These are phyloP conservation scores for Pachypanchax playfairii DNA, from an alignment of 2,113 vertebrate genomes.

Conservation along the genomic window DNA sequence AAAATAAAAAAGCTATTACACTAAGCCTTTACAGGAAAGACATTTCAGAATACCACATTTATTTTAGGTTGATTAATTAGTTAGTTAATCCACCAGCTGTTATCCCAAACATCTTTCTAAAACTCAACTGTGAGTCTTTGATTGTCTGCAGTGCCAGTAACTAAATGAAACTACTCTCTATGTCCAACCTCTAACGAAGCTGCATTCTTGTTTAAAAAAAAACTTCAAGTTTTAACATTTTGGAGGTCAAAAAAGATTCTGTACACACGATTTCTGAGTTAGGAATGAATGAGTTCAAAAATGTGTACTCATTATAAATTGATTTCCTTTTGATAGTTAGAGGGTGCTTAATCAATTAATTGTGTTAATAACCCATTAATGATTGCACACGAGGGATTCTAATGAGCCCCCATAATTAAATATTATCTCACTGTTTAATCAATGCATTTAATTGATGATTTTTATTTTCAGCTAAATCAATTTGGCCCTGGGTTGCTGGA, in stretches of 20 bases:
- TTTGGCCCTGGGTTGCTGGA: constrained; percentile 61
- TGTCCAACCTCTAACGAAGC: too few relatives aligned
- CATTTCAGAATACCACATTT: too few relatives aligned
- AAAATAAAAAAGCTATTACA: too few relatives aligned
- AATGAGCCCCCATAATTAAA: constrained; percentile 84
- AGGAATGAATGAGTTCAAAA: too few relatives aligned
- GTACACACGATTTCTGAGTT: constrained; percentile 57
- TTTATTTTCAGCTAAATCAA: constrained; percentile 79
- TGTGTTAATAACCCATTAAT: constrained; percentile 82
- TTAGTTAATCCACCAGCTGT: too few relatives aligned
- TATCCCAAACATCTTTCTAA: too few relatives aligned
- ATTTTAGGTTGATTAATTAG: too few relatives aligned
- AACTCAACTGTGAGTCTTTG: too few relatives aligned
- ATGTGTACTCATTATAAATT: constrained; percentile 79
- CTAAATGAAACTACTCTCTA: too few relatives aligned
- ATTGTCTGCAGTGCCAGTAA: too few relatives aligned
- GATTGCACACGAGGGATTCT: constrained; percentile 74
- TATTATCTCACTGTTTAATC: constrained; percentile 86
- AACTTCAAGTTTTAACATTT: constrained; percentile 62
- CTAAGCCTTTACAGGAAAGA: too few relatives aligned
- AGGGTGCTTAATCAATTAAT: constrained; percentile 82
- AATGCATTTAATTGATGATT: constrained; percentile 82
- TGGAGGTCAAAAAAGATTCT: constrained; percentile 58
- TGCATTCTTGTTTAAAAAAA: too few relatives aligned
- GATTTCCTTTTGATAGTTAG: constrained; percentile 78